Evolutionary conservation across 1,140 invertebrate species (phyloP).

Genomic region (Oreohelix idahoensis): DNA sequence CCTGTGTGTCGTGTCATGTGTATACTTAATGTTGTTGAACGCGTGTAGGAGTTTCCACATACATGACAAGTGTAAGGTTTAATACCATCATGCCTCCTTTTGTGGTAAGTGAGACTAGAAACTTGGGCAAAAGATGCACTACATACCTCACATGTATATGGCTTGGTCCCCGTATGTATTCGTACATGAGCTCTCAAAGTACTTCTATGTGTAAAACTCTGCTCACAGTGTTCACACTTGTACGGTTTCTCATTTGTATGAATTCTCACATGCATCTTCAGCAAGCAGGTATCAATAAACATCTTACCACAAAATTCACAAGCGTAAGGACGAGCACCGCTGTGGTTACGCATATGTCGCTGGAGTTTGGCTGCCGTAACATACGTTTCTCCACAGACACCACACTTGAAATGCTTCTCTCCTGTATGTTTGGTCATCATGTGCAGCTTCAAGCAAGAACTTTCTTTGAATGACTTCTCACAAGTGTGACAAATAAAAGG

Average conservation of each 20-base stretch:
- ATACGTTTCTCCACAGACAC: constrained; percentile 40
- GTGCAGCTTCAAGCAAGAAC: constrained; percentile 26
- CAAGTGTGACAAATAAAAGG: constrained; percentile 31
- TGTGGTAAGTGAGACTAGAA: constrained; percentile 11
- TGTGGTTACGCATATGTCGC: constrained; percentile 43
- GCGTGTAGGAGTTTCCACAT: constrained; percentile 39
- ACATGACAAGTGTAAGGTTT: constrained; percentile 35
- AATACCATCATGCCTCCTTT: constrained; percentile 25
- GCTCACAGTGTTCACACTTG: constrained; percentile 90
- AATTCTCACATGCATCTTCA: constrained; percentile 91
- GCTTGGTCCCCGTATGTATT: constrained; percentile 34
- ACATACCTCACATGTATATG: constrained; percentile 35
- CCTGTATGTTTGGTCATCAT: constrained; percentile 36
- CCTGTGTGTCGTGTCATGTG: constrained; percentile 39
- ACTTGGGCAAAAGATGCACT: constrained; percentile 22
- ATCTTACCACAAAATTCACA: constrained; percentile 44
- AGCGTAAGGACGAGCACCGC: constrained; percentile 41
- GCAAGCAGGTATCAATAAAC: constrained; percentile 3
- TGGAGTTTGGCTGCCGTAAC: constrained; percentile 24
- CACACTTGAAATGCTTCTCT: constrained; percentile 43
- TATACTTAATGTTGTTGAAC: constrained; percentile 23
- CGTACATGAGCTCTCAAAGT: constrained; percentile 82
- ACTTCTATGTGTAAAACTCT: constrained; percentile 89
- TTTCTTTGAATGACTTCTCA: constrained; percentile 31
- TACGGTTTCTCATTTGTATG: constrained; percentile 97